Evolutionary conservation across 1,140 invertebrate genomes (phyloP), one percentile per base, ranked within the genome.

Genomic region (Augochlora pura): DNA sequence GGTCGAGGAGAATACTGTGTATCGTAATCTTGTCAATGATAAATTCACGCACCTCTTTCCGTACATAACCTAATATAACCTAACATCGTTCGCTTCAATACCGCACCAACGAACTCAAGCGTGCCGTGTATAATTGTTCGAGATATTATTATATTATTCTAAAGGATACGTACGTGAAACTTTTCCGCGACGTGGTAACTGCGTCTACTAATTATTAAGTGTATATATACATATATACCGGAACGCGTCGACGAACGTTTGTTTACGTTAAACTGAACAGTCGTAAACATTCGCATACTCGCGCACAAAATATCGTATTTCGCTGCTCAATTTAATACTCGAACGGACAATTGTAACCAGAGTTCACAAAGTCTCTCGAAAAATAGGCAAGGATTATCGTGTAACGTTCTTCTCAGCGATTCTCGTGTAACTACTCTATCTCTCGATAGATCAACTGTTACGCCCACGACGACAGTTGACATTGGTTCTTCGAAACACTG

Each of bases 401-500:
- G 14, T 25, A 57, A 69, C 46, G 21, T 38, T 27, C 16, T 21
- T 18, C 49, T n/a, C 6, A 32, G 25, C 27, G 39, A 32, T 46
- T 64, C 38, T 60, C 59, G 9, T 32, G n/a, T 46, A 49, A 39
- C 25, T 5, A 38, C 1, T 32, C 39, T 21, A 18, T 54, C 42
- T 46, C 21, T 52, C 46, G 49, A 54, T 72, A 78, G 52, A 27
- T 62, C n/a, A 57, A 57, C n/a, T 42, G 9, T 64, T 67, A 59
- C 14, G 25, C 49, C 60, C 46, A 62, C 38, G 25, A 72, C 14
- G n/a, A 73, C n/a, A 9, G 73, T 67, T 42, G 62, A 72, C 52
- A 21, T 70, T 49, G 66, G 46, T 38, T 54, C 60, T 68, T 49
- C 18, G 27, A 73, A 64, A 76, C 82, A 83, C 82, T 83, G 82